Evolutionary conservation across 2,113 vertebrate species (phyloP).

Genomic region (Cygnus buccinator): DNA sequence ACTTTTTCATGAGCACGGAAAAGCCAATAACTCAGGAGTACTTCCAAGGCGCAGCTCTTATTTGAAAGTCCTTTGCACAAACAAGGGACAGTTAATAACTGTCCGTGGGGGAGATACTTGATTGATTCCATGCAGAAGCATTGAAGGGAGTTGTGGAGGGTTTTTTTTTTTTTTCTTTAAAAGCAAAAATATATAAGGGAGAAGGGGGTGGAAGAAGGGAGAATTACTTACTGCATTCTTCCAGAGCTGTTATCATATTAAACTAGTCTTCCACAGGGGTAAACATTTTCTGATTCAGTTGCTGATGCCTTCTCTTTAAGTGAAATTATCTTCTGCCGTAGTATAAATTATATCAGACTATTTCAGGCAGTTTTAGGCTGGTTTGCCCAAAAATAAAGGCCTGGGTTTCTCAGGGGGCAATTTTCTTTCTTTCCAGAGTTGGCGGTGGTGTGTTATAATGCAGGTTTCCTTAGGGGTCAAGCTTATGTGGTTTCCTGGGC

Average conservation of each 20-base stretch:
- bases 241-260: slow-evolving; percentile 28
- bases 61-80: slow-evolving; percentile 31
- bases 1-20: slow-evolving; percentile 42
- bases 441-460: background rate
- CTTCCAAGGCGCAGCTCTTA: background rate
- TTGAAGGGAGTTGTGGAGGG: background rate
- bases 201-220: background rate
- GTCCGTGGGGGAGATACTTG: slow-evolving; percentile 27
- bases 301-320: slow-evolving; percentile 39
- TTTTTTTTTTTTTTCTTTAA: background rate
- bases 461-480: background rate
- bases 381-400: slow-evolving; percentile 45
- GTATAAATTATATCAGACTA: slow-evolving; percentile 65
- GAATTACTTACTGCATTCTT: slow-evolving; percentile 24
- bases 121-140: slow-evolving; percentile 34
- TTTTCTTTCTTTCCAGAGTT: background rate
- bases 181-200: background rate
- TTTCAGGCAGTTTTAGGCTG: slow-evolving; percentile 65
- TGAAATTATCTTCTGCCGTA: slow-evolving; percentile 30
- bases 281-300: slow-evolving; percentile 49
- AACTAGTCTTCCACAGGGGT: background rate
- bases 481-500: background rate
- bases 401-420: background rate
- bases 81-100: slow-evolving; percentile 45
- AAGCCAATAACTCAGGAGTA: background rate